These are phyloP conservation scores for Toxotes jaculatrix DNA, from an alignment of 2,113 vertebrate genomes.

Conservation along the genomic window DNA sequence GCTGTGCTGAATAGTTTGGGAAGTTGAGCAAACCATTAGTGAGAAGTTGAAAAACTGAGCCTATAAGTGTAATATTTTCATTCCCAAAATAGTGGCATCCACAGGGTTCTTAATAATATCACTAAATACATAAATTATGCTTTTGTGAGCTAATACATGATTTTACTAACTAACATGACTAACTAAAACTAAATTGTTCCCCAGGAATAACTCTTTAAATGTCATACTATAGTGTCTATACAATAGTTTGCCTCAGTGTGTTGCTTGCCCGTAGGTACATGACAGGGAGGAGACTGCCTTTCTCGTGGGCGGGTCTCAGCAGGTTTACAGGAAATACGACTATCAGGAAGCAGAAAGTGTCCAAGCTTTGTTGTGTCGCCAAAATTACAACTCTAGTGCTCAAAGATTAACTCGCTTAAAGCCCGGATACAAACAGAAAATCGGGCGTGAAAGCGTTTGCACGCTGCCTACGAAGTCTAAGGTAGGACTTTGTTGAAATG, in stretches of 20 bases:
- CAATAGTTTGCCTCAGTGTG: no score
- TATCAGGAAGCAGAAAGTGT: constrained; percentile 79
- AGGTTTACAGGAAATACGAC: constrained; percentile 80
- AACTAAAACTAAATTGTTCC: no score
- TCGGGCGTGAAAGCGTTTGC: constrained; percentile 14
- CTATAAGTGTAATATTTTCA: not conserved
- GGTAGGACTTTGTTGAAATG: constrained; percentile 61
- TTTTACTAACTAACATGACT: no score
- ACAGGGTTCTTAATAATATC: not conserved
- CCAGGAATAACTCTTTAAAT: no score
- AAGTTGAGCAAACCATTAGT: not conserved
- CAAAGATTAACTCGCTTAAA: constrained; percentile 1
- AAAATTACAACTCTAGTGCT: not conserved
- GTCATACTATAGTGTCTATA: no score
- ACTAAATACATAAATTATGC: not conserved
- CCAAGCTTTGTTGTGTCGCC: constrained; percentile 45
- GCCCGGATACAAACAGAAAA: not conserved
- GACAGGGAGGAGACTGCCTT: constrained; percentile 4
- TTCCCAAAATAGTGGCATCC: not conserved
- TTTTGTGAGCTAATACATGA: not conserved
- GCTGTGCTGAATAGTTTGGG: not conserved
- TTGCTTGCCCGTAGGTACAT: no score
- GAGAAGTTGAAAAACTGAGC: constrained; percentile 11
- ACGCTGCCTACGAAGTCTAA: constrained; percentile 27
- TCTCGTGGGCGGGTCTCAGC: constrained; percentile 61